Evolutionary conservation across 2,797 vertebrate species (phyloP).

Genomic region (Vireo griseus): DNA sequence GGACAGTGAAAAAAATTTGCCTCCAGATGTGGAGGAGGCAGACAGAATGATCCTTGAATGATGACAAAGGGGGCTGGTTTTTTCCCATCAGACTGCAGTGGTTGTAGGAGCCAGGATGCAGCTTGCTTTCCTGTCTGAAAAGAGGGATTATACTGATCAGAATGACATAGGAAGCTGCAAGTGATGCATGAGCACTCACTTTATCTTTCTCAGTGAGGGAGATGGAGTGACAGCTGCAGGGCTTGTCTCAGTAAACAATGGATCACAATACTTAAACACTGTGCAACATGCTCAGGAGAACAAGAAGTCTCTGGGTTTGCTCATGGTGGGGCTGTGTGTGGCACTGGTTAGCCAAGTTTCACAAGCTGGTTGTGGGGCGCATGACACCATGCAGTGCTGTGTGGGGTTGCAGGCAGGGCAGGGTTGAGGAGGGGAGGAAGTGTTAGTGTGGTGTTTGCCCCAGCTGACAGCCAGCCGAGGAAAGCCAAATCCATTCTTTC

Average conservation of each 20-base stretch:
- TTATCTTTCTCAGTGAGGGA: neutral
- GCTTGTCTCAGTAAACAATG: neutral
- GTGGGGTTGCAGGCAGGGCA: neutral
- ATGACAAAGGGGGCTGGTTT: neutral
- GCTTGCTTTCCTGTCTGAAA: conserved; percentile 10
- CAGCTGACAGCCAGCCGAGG: neutral
- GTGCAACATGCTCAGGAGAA: neutral
- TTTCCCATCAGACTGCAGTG: neutral
- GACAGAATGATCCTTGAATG: neutral
- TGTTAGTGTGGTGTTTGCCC: neutral
- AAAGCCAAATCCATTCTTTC: neutral
- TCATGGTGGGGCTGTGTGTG: neutral
- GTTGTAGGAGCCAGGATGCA: neutral
- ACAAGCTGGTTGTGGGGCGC: neutral
- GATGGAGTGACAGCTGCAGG: neutral
- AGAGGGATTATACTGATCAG: conserved; percentile 31
- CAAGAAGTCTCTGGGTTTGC: neutral
- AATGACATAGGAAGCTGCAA: conserved; percentile 27
- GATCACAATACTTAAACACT: neutral
- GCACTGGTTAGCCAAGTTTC: neutral
- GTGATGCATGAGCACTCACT: conserved; percentile 41
- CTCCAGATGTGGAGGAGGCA: neutral
- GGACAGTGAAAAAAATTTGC: neutral
- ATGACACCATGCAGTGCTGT: rapidly evolving
- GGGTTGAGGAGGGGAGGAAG: neutral